Base-by-base conservation (phyloP, 2,888 invertebrate species). In the Xylophagus ater region DNA sequence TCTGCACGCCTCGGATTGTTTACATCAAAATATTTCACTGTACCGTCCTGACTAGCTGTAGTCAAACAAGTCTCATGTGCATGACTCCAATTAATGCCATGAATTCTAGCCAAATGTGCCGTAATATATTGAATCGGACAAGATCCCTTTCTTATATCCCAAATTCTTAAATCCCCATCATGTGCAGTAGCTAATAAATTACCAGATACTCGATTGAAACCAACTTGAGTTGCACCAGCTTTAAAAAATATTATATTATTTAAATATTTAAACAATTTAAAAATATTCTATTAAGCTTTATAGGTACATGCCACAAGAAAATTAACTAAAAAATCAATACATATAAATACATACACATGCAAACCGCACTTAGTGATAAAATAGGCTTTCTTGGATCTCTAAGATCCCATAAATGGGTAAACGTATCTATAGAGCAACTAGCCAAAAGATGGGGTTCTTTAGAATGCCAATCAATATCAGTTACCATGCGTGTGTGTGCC, bases 11-110 rank as follows among this genome's bases (percentile, higher is more conserved):
- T 72, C 4, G 87, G 83, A 70, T 83, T 87, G 46, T 79, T 81
- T 2, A 86, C 82, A 60, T 93, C 89, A 68, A 92, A 94, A 63
- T 90, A 87, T 68, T 93, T 93, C 3, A 94, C 90, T 34, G 89
- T 88, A 40, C 88, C 85, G 66, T 96, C 94, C 66, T 94, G 92
- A 67, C 93, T 92, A 41, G 89, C 89, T 7, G 94, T 92, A 29
- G 86, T 84, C 42, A 89, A 62, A 54, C 86, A 85, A 48, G 82
- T 83, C 62, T 88, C 87, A 53, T 81, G 76, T 46, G 75, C 77
- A 10, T 85, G 83, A 63, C 85, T 89, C 94, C 94, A 96, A 61
- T 94, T 93, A 23, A 96, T 74, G 31, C 93, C 90, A 59, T 92
- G 86, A 48, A 94, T 92, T 70, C 90, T 74, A 48, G 78, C 73